Evolutionary conservation across 2,797 vertebrate genomes (phyloP).

Genomic region (Orestias chungarensis): DNA sequence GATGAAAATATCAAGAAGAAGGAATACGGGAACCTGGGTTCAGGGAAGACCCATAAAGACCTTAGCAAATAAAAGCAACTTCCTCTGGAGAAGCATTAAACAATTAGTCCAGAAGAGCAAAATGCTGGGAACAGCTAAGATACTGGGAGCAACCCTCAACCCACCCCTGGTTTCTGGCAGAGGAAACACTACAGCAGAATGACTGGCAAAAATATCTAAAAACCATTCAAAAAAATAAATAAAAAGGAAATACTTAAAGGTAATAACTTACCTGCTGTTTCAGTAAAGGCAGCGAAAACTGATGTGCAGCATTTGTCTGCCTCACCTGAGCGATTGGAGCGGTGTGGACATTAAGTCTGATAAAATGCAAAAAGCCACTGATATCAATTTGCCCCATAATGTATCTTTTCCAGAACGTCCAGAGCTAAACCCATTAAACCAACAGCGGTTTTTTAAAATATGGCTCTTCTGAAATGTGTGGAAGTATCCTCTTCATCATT

Average conservation of each 20-base stretch:
- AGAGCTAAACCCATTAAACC: not conserved
- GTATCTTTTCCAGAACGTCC: not conserved
- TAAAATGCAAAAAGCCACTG: slow-evolving; percentile 57
- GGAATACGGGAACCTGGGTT: too few relatives aligned
- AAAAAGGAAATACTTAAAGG: not conserved
- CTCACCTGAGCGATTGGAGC: not conserved
- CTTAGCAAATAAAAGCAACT: too few relatives aligned
- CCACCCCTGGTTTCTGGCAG: too few relatives aligned
- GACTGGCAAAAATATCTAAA: too few relatives aligned
- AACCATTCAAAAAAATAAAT: too few relatives aligned
- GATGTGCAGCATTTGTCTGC: not conserved
- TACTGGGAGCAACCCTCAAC: too few relatives aligned
- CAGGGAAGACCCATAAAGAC: too few relatives aligned
- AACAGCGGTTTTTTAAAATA: not conserved
- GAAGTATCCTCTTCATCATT: not conserved
- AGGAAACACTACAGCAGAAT: too few relatives aligned
- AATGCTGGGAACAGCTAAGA: too few relatives aligned
- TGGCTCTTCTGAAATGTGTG: not conserved
- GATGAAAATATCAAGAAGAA: too few relatives aligned
- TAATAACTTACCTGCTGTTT: slow-evolving; percentile 42
- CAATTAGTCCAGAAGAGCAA: too few relatives aligned
- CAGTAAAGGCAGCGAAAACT: not conserved
- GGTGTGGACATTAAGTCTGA: slow-evolving; percentile 16
- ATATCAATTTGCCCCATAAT: not conserved
- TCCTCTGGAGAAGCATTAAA: too few relatives aligned